A percentile compares a stretch with the other conserved stretches of the same genome.
phyloP scores from a whole-genome alignment of 2,113 vertebrate genomes.

The Tachycineta bicolor region DNA sequence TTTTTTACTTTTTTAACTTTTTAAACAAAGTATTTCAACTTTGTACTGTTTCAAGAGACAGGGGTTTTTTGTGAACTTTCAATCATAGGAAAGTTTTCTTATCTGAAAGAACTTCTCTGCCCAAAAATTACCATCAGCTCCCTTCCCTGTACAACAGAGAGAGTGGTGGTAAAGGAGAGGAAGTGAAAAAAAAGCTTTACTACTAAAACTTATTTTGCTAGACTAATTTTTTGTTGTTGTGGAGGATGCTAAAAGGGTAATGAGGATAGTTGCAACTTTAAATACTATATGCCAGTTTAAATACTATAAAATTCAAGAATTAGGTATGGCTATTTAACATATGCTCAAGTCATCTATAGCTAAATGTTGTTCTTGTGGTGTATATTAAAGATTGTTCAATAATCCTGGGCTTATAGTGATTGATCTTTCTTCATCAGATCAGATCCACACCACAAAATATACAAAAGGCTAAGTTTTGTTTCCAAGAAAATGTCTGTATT shows the following conservation, averaged over 20 bases:
- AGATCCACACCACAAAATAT: neutral
- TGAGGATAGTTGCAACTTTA: neutral
- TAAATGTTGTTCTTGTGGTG: neutral
- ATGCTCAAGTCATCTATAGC: neutral
- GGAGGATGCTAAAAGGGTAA: neutral
- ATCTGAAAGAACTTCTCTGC: neutral
- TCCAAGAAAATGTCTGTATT: neutral
- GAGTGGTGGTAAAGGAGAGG: neutral
- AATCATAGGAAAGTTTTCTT: neutral
- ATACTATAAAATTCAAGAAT: neutral
- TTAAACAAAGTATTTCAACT: neutral
- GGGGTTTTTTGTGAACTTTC: neutral
- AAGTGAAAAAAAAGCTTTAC: neutral
- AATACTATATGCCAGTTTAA: too few species aligned
- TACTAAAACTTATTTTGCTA: neutral
- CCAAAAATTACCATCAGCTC: neutral
- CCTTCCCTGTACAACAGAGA: neutral
- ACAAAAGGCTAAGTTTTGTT: accelerated
- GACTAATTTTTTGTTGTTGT: neutral
- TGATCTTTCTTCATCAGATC: neutral
- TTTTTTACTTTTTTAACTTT: neutral
- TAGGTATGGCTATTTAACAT: neutral
- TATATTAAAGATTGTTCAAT: neutral
- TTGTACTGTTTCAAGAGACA: neutral
- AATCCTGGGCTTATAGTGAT: neutral